Conservation (phyloP, 2,113 vertebrate species). For the Todiramphus chloris region DNA sequence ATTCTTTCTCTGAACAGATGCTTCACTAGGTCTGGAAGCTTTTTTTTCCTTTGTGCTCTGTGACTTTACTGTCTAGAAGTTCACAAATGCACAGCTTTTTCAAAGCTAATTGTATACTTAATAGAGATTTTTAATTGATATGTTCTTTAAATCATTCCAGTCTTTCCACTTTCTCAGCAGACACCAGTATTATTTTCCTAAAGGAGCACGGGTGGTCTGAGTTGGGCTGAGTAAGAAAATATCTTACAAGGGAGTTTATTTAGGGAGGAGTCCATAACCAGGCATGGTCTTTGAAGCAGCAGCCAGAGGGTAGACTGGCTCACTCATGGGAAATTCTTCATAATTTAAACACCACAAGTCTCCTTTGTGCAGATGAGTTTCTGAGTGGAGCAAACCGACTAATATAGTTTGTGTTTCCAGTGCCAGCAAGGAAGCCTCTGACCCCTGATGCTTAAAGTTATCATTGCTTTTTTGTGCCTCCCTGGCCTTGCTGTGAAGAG, state of each 20-base stretch:
- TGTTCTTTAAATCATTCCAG: constrained; percentile 19
- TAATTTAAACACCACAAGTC: neutral
- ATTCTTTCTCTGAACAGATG: neutral
- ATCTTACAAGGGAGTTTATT: neutral
- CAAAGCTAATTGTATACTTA: neutral
- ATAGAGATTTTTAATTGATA: neutral
- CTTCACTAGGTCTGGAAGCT: neutral
- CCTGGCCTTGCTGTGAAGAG: neutral
- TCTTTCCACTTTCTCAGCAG: constrained; percentile 40
- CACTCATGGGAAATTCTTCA: neutral
- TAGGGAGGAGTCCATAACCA: constrained; percentile 25
- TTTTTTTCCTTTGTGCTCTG: neutral
- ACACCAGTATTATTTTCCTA: neutral
- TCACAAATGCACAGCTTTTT: neutral
- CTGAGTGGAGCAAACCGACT: neutral
- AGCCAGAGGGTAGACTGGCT: neutral
- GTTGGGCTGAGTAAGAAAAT: constrained; percentile 26
- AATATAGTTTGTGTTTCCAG: neutral
- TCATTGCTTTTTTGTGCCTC: neutral
- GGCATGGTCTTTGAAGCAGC: constrained; percentile 11
- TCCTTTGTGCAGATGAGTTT: neutral
- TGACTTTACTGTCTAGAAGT: neutral
- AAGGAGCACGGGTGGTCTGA: neutral
- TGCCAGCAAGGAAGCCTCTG: neutral
- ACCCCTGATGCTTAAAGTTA: neutral